Evolutionary conservation across 2,888 invertebrate genomes (phyloP).

Genomic region (Zhuqinia jingwanae): DNA sequence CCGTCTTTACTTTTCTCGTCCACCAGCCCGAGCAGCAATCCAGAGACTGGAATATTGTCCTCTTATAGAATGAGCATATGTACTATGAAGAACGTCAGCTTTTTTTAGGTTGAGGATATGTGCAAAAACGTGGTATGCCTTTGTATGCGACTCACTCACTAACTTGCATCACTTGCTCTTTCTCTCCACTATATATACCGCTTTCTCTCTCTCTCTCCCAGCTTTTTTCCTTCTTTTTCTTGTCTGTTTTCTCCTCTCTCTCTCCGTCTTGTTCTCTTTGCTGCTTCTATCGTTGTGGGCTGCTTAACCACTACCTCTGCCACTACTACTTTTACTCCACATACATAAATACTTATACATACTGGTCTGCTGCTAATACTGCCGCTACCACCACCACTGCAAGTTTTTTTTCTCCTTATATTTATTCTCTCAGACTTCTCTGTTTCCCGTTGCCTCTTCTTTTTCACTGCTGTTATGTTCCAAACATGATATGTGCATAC

Average conservation of each 20-base stretch:
- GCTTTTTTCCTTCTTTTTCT: constrained; percentile 40
- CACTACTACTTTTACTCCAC: constrained; percentile 25
- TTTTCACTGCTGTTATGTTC: constrained; percentile 40
- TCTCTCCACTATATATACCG: constrained; percentile 69
- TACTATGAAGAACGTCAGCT: constrained; percentile 69
- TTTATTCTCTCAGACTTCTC: background rate
- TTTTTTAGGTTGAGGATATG: constrained; percentile 59
- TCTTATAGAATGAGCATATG: constrained; percentile 67
- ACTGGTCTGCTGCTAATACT: background rate
- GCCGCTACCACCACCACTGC: background rate
- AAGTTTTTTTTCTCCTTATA: no score
- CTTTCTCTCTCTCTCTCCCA: no score
- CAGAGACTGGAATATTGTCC: constrained; percentile 69
- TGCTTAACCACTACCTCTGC: constrained; percentile 37
- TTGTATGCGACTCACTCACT: constrained; percentile 61
- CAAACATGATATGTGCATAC: constrained; percentile 41
- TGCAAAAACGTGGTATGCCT: constrained; percentile 58
- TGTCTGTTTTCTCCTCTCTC: constrained; percentile 45
- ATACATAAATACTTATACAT: background rate
- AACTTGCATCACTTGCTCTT: constrained; percentile 63
- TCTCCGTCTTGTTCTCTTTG: constrained; percentile 47
- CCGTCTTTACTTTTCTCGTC: constrained; percentile 59
- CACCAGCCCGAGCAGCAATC: constrained; percentile 71
- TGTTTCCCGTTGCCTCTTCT: constrained; percentile 8
- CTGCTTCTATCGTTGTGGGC: constrained; percentile 40